These are phyloP conservation scores for Limnodromus scolopaceus DNA, from an alignment of 2,797 vertebrate genomes.

Conservation along the genomic window DNA sequence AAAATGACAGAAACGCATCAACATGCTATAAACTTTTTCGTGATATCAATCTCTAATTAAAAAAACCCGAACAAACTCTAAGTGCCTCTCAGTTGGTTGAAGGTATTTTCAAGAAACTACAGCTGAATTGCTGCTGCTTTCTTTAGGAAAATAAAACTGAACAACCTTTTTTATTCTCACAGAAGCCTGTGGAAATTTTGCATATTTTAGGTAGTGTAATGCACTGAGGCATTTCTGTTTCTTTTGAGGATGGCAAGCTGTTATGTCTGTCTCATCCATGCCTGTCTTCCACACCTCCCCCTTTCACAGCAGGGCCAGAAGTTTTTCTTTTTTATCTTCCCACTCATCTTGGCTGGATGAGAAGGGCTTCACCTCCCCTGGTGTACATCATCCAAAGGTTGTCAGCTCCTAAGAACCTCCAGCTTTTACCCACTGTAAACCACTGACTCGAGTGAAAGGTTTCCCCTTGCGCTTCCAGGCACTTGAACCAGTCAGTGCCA, in stretches of 20 bases:
- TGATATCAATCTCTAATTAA: background rate
- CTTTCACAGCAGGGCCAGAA: background rate
- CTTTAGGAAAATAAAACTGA: background rate
- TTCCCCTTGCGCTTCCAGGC: background rate
- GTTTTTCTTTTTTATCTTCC: background rate
- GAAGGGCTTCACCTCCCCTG: background rate
- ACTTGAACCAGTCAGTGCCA: too few species aligned
- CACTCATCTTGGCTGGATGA: background rate
- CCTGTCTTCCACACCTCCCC: background rate
- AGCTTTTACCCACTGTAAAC: background rate
- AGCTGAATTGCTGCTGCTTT: background rate
- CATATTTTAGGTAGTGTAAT: background rate
- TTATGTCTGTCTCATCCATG: background rate
- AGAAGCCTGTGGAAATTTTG: background rate
- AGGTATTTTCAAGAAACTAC: background rate
- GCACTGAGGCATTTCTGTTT: background rate
- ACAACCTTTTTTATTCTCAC: background rate
- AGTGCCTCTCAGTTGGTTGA: background rate
- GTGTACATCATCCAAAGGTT: background rate
- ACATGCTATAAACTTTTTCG: background rate
- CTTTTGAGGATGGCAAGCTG: background rate
- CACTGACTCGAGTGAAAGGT: accelerated
- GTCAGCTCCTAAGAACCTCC: background rate
- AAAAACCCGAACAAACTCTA: background rate
- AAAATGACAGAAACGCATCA: background rate